Conservation (phyloP, 2,797 vertebrate genomes). For the Anabas testudineus region DNA sequence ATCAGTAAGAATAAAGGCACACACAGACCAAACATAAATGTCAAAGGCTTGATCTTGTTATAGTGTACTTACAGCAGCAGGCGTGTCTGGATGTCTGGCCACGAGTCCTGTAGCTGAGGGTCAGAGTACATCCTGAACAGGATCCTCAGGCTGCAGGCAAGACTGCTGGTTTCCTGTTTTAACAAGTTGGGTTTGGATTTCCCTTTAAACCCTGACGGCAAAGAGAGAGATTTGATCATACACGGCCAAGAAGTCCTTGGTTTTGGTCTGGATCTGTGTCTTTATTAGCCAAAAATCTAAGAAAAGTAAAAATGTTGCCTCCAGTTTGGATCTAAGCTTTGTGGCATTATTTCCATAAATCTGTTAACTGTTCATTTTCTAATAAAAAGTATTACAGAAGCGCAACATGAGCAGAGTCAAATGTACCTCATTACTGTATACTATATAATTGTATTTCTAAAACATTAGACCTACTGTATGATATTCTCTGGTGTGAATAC, state of each 20-base stretch:
- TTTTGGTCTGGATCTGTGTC: too few relatives aligned
- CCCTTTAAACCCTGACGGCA: slow-evolving; percentile 93
- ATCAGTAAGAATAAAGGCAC: not conserved
- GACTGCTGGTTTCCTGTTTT: slow-evolving; percentile 98
- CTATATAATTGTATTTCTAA: too few relatives aligned
- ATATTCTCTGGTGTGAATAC: not conserved
- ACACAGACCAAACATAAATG: too few relatives aligned
- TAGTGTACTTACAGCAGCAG: slow-evolving; percentile 89
- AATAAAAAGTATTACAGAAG: not conserved
- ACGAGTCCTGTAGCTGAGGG: slow-evolving; percentile 86
- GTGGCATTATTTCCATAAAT: too few relatives aligned
- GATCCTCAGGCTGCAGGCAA: slow-evolving; percentile 96
- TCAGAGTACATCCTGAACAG: slow-evolving; percentile 96
- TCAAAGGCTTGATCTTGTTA: too few relatives aligned
- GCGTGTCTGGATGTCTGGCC: slow-evolving; percentile 91
- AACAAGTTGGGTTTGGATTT: slow-evolving; percentile 98
- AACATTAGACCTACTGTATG: too few relatives aligned
- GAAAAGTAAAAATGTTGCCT: too few relatives aligned
- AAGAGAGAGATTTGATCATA: not conserved
- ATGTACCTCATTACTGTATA: not conserved
- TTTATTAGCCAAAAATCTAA: too few relatives aligned
- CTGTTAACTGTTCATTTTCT: not conserved
- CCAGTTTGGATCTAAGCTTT: too few relatives aligned
- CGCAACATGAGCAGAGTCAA: not conserved
- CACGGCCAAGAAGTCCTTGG: too few relatives aligned